Evolutionary conservation across 2,113 vertebrate species (phyloP).

Genomic region (Probosciger aterrimus): DNA sequence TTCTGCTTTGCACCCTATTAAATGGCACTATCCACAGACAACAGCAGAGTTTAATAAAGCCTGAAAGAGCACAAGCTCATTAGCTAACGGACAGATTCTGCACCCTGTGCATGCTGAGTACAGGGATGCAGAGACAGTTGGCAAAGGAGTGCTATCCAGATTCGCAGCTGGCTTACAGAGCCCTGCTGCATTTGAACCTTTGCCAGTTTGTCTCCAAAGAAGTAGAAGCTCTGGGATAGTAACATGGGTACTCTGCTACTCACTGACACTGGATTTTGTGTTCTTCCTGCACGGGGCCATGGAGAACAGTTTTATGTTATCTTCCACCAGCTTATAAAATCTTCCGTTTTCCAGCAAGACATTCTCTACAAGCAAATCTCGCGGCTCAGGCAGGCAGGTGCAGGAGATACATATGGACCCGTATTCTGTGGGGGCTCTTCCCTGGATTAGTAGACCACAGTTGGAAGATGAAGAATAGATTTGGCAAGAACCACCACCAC

Average conservation of each 20-base stretch:
- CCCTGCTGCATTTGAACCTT: not conserved
- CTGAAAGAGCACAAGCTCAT: not conserved
- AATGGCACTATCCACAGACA: not conserved
- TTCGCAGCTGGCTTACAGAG: not conserved
- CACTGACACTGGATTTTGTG: not conserved
- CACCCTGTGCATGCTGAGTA: not conserved
- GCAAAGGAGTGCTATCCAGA: not conserved
- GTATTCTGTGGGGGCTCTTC: not conserved
- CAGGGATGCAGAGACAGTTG: not conserved
- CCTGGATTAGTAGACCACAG: not conserved
- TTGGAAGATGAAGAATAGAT: not conserved
- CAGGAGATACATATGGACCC: not conserved
- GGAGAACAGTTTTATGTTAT: not conserved
- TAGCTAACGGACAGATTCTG: not conserved
- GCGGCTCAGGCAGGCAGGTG: not conserved
- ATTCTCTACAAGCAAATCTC: not conserved
- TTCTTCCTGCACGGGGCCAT: not conserved
- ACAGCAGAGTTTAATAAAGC: not conserved
- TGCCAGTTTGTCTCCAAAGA: not conserved
- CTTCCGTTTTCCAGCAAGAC: not conserved
- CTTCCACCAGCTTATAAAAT: not conserved
- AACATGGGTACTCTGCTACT: fast-evolving
- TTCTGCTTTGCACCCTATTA: not conserved
- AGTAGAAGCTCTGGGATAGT: not conserved
- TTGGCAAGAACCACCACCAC: not conserved